phyloP scores from a whole-genome alignment of 2,888 invertebrate genomes.

The Empis livida region DNA sequence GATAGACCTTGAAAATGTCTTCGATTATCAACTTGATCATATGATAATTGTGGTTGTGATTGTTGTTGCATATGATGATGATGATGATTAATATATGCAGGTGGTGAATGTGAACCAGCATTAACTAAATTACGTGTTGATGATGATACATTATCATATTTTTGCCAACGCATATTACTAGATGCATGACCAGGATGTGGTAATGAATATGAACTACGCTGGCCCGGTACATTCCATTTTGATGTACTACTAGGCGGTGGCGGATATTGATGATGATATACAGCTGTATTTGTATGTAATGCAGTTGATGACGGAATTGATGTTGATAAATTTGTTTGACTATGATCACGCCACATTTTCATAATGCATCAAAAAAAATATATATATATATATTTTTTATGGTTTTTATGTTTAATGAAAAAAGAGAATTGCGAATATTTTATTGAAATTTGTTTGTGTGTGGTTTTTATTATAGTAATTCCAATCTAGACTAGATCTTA shows the following conservation, averaged over 20 bases:
- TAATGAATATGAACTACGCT: conserved; percentile 19
- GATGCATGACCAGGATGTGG: conserved; percentile 21
- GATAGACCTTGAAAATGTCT: not conserved
- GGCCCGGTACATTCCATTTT: conserved; percentile 16
- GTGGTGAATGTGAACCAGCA: conserved; percentile 13
- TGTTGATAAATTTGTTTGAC: conserved; percentile 4
- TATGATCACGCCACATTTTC: conserved; percentile 12
- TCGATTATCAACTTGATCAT: not conserved
- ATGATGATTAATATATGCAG: conserved; percentile 1
- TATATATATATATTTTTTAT: too few species aligned
- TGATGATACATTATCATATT: conserved; percentile 12
- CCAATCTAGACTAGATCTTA: too few species aligned
- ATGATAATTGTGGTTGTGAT: conserved; percentile 3
- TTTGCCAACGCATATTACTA: conserved; percentile 18
- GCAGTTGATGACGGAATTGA: conserved; percentile 4
- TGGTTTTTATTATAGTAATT: too few species aligned
- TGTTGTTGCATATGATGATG: conserved; percentile 13
- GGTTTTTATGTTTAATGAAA: too few species aligned
- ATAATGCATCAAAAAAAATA: not conserved
- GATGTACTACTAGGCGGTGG: conserved; percentile 12
- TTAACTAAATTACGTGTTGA: conserved; percentile 11
- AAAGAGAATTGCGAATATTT: too few species aligned
- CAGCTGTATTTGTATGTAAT: conserved; percentile 7
- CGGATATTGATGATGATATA: conserved; percentile 14
- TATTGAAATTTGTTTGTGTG: too few species aligned